Percentiles rank a stretch among this genome's conserved stretches.
These are phyloP conservation scores for Aythya baeri DNA, from an alignment of 2,113 vertebrate species.

Conservation along the genomic window DNA sequence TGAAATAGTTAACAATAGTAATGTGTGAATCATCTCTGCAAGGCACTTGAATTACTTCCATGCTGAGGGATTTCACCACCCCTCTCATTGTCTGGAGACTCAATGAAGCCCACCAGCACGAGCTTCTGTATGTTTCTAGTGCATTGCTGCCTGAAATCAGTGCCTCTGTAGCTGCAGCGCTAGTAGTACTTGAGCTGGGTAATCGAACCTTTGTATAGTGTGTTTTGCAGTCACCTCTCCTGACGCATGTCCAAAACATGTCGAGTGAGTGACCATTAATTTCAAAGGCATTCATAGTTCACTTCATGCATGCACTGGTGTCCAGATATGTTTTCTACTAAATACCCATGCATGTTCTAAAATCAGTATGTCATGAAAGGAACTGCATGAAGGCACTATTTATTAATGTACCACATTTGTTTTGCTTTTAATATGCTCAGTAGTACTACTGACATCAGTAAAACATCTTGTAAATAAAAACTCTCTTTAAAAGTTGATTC, in stretches of 20 bases:
- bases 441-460: neutral
- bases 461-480: neutral
- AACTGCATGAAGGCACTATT: neutral
- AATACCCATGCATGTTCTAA: neutral
- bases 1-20: constrained; percentile 55
- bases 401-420: neutral
- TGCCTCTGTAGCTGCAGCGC: rapidly evolving
- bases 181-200: neutral
- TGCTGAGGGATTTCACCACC: neutral
- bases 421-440: neutral
- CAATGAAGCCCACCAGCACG: neutral
- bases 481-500: neutral
- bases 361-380: neutral
- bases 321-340: rapidly evolving
- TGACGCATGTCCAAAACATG: neutral
- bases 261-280: neutral
- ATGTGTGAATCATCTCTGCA: neutral
- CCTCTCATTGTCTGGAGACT: neutral
- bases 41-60: neutral
- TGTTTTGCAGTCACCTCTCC: neutral
- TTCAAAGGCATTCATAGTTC: neutral
- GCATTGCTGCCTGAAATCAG: neutral
- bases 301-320: neutral
- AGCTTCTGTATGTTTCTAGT: neutral
- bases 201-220: neutral